Evolutionary conservation across 2,888 invertebrate genomes (phyloP).

Genomic region (Phytoseiulus persimilis): DNA sequence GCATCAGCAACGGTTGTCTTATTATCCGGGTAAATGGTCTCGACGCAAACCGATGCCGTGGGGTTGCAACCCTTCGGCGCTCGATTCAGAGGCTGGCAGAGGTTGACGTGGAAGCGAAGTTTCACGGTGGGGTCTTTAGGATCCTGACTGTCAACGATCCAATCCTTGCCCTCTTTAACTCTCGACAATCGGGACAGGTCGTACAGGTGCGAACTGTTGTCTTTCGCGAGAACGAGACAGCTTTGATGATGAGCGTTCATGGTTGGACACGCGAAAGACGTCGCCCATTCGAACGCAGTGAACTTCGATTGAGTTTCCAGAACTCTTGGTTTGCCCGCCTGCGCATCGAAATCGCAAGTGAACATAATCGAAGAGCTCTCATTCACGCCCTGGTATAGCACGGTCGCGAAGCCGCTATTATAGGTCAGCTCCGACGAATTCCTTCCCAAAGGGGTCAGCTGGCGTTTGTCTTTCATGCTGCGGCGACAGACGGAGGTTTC

Average conservation of each 20-base stretch:
- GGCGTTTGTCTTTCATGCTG: not conserved
- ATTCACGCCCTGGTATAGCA: not conserved
- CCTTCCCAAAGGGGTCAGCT: not conserved
- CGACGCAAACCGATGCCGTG: slow-evolving; percentile 9
- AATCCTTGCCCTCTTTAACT: not conserved
- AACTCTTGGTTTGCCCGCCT: not conserved
- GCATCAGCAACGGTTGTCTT: not conserved
- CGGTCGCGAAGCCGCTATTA: not conserved
- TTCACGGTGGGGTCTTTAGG: not conserved
- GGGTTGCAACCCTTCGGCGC: slow-evolving; percentile 12
- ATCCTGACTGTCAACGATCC: not conserved
- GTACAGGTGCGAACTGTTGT: not conserved
- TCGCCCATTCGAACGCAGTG: slow-evolving; percentile 20
- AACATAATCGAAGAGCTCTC: not conserved
- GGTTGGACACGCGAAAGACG: slow-evolving; percentile 22
- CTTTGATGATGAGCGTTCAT: slow-evolving; percentile 32
- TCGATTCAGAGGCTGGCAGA: not conserved
- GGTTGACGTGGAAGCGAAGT: slow-evolving; percentile 9
- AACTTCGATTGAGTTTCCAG: not conserved
- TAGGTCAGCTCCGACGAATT: not conserved
- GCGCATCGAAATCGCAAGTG: slow-evolving; percentile 14
- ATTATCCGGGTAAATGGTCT: slow-evolving; percentile 27
- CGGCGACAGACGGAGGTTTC: slow-evolving; percentile 18
- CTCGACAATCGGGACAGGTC: slow-evolving; percentile 27
- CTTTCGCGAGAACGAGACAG: slow-evolving; percentile 15